A percentile compares a stretch with the other conserved stretches of the same genome.
These are phyloP conservation scores for Cydia fagiglandana DNA, from an alignment of 1,140 invertebrate species.

Conservation along the genomic window DNA sequence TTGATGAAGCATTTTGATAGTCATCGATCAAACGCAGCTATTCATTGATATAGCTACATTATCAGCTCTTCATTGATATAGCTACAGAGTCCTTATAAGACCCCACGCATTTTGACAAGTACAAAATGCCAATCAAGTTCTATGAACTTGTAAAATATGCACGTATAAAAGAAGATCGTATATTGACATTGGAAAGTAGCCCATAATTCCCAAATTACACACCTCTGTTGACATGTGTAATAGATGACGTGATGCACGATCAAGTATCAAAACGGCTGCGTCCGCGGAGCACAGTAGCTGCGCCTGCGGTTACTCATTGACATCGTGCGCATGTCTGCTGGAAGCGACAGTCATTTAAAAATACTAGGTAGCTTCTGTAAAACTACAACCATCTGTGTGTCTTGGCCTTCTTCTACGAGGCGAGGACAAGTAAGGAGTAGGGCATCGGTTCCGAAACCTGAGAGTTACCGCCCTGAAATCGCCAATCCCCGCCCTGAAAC, in stretches of 20 bases:
- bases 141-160: no score
- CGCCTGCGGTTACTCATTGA: background rate
- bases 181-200: background rate
- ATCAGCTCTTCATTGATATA: background rate
- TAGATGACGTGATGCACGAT: background rate
- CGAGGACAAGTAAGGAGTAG: no score
- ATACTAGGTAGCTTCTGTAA: no score
- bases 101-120: no score
- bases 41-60: background rate
- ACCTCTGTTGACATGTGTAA: background rate
- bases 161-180: no score
- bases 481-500: no score
- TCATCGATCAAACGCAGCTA: background rate
- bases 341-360: background rate
- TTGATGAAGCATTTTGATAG: background rate
- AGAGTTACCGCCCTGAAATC: no score
- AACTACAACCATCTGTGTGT: no score
- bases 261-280: constrained; percentile 22
- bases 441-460: no score
- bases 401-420: no score
- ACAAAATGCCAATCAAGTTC: no score
- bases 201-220: background rate
- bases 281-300: constrained; percentile 1
- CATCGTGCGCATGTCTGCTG: background rate
- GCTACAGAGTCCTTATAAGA: no score